Evolutionary conservation across 2,888 invertebrate species (phyloP).

Genomic region (Melieria omissa): DNA sequence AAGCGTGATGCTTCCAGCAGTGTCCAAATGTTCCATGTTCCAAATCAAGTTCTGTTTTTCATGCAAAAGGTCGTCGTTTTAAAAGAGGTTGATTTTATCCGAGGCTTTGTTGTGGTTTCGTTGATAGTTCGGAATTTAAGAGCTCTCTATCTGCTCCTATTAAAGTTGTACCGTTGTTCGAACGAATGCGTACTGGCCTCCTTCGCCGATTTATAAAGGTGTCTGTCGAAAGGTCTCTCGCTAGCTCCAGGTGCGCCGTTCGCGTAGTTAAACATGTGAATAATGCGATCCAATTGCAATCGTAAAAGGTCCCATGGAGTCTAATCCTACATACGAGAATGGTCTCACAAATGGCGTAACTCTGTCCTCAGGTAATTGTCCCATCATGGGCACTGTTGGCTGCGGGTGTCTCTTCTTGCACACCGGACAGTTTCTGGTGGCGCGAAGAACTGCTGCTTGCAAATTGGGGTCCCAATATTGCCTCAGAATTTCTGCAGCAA

Average conservation of each 20-base stretch:
- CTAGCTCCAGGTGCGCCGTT: constrained; percentile 38
- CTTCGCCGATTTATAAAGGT: constrained; percentile 39
- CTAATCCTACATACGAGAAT: neutral
- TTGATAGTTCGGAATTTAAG: too few relatives aligned
- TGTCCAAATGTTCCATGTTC: constrained; percentile 4
- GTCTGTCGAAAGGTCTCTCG: constrained; percentile 43
- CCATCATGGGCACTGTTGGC: neutral
- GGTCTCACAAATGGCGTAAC: neutral
- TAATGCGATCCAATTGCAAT: constrained; percentile 25
- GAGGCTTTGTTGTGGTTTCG: too few relatives aligned
- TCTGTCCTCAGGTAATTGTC: neutral
- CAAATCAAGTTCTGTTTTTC: neutral
- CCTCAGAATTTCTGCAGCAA: too few relatives aligned
- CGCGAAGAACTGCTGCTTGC: too few relatives aligned
- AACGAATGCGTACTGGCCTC: constrained; percentile 25
- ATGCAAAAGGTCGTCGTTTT: too few relatives aligned
- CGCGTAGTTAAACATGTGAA: constrained; percentile 35
- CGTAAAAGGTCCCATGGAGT: too few relatives aligned
- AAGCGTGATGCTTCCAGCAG: constrained; percentile 7
- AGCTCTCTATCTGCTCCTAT: constrained; percentile 8
- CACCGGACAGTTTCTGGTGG: too few relatives aligned
- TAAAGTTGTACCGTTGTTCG: constrained; percentile 38
- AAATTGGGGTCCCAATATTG: too few relatives aligned
- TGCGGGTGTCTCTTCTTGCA: too few relatives aligned
- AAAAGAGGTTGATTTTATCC: too few relatives aligned